Percentiles rank a stretch among this genome's conserved stretches.
Conservation (phyloP, 2,113 vertebrate genomes). For the Psephotus haematonotus region DNA sequence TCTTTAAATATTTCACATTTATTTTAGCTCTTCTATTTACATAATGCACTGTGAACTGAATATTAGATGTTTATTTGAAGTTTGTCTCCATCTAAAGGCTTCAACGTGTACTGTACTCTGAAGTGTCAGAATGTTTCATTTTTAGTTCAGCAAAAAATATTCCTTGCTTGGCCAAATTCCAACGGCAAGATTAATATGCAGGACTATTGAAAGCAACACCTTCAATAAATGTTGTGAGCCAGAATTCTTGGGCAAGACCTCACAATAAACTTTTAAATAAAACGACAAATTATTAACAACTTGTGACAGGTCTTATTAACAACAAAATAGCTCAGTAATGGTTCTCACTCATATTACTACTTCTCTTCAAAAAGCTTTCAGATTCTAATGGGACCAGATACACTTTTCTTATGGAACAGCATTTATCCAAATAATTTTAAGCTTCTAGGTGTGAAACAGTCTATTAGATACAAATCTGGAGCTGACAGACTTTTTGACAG, state of each 20-base stretch:
- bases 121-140: background rate
- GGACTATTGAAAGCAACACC: background rate
- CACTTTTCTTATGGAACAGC: background rate
- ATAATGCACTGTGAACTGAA: slow-evolving; percentile 38
- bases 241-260: background rate
- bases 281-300: background rate
- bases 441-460: background rate
- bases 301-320: background rate
- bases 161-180: background rate
- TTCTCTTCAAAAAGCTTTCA: background rate
- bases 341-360: background rate
- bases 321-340: background rate
- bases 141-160: background rate
- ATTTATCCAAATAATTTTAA: background rate
- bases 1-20: slow-evolving; percentile 44
- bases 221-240: background rate
- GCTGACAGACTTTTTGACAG: background rate
- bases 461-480: background rate
- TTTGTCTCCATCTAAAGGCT: slow-evolving; percentile 96
- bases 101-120: slow-evolving; percentile 40
- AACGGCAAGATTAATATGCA: background rate
- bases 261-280: background rate
- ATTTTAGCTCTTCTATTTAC: slow-evolving; percentile 34
- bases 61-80: slow-evolving; percentile 80
- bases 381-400: background rate